Evolutionary conservation across 2,888 invertebrate species (phyloP).

Genomic region (Mechanitis mazaeus): DNA sequence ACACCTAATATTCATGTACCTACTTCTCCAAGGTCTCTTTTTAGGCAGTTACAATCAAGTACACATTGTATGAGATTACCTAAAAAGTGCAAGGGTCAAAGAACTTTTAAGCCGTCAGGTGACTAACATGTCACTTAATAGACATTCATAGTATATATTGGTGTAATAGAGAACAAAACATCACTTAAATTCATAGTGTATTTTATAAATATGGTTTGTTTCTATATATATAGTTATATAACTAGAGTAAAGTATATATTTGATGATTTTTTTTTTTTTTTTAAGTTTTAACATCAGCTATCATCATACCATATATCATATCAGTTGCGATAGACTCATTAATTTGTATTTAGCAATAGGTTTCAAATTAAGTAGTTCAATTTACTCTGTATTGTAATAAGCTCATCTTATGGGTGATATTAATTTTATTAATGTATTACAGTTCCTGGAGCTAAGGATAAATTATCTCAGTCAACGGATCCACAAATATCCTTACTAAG

Average conservation of each 20-base stretch:
- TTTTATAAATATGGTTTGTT: too few species aligned
- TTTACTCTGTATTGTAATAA: constrained; percentile 7
- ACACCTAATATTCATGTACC: constrained; percentile 24
- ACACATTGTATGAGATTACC: constrained; percentile 36
- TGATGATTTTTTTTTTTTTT: too few species aligned
- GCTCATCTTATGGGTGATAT: constrained; percentile 10
- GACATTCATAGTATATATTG: not conserved
- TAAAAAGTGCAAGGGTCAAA: constrained; percentile 40
- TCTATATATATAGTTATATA: too few species aligned
- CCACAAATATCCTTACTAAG: constrained; percentile 34
- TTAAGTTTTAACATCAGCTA: too few species aligned
- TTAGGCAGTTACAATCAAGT: constrained; percentile 10
- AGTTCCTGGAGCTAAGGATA: constrained; percentile 39
- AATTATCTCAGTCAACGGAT: constrained; percentile 33
- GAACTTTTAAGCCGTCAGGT: constrained; percentile 40
- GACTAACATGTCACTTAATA: constrained; percentile 16
- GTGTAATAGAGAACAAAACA: not conserved
- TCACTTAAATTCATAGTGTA: too few species aligned
- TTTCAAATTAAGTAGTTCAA: constrained; percentile 23
- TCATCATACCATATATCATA: too few species aligned
- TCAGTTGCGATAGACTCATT: too few species aligned
- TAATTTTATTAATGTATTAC: constrained; percentile 4
- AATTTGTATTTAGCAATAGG: too few species aligned
- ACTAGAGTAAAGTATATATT: too few species aligned
- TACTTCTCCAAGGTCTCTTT: constrained; percentile 1